Percentiles rank a stretch among this genome's conserved stretches.
Evolutionary conservation across 1,140 invertebrate genomes (phyloP).

Genomic region (Neuroterus valhalla): DNA sequence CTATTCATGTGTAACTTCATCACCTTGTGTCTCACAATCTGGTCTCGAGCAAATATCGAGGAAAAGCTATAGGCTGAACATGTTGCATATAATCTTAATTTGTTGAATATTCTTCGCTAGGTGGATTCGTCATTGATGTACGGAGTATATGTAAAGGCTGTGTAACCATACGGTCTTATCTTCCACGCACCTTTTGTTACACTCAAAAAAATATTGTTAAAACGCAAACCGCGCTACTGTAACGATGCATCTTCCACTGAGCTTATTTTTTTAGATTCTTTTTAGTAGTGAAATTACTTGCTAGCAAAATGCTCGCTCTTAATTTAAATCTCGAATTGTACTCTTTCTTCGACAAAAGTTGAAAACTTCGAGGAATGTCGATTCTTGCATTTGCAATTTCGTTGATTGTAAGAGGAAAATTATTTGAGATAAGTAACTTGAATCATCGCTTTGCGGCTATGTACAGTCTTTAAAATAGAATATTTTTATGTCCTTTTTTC

Average conservation of each 20-base stretch:
- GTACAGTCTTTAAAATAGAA: slow-evolving; percentile 22
- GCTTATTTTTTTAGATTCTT: slow-evolving; percentile 21
- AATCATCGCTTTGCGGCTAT: neutral
- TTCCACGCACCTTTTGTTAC: slow-evolving; percentile 49
- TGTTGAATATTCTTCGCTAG: slow-evolving; percentile 38
- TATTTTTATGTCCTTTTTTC: neutral
- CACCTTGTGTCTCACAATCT: slow-evolving; percentile 27
- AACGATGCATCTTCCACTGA: slow-evolving; percentile 33
- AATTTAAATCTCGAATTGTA: neutral
- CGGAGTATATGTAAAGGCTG: slow-evolving; percentile 52
- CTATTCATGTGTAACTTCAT: slow-evolving; percentile 21
- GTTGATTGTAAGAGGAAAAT: neutral
- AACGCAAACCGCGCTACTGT: slow-evolving; percentile 35
- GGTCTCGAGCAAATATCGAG: slow-evolving; percentile 10
- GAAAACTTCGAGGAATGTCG: neutral
- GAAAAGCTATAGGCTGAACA: slow-evolving; percentile 13
- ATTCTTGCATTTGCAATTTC: neutral
- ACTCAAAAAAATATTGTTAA: slow-evolving; percentile 37
- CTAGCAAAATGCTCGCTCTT: neutral
- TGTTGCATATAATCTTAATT: slow-evolving; percentile 31
- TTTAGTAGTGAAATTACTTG: slow-evolving; percentile 7
- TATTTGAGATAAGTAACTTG: neutral
- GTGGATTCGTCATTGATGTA: slow-evolving; percentile 50
- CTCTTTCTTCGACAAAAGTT: neutral
- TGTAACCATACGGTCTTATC: slow-evolving; percentile 53